Conservation (phyloP, 2,113 vertebrate genomes). For the Vidua chalybeata region DNA sequence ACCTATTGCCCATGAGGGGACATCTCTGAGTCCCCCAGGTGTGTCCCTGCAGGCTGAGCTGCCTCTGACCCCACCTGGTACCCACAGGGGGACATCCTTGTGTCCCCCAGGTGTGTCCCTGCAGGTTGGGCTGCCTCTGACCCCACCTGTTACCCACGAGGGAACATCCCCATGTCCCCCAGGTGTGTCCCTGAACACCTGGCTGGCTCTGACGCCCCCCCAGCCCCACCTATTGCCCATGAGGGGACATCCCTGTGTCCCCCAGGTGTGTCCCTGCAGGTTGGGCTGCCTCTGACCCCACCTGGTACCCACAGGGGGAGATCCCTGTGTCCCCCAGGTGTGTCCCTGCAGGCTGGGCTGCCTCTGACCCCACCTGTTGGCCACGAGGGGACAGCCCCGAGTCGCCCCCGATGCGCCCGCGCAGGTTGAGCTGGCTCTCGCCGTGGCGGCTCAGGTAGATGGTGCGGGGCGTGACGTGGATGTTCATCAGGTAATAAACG, state of each 20-base stretch:
- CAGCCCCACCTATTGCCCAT: too few species aligned
- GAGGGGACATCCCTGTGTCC: too few species aligned
- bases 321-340: background rate
- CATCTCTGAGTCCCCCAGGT: slow-evolving; percentile 76
- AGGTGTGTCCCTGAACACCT: too few species aligned
- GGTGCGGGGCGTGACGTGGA: slow-evolving; percentile 86
- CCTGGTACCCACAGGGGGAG: rapidly evolving
- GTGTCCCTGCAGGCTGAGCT: slow-evolving; percentile 83
- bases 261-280: slow-evolving; percentile 70
- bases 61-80: slow-evolving; percentile 69
- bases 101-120: background rate
- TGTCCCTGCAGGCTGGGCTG: rapidly evolving
- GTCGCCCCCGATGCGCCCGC: slow-evolving; percentile 83
- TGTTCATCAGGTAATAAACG: slow-evolving; percentile 95
- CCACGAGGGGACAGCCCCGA: slow-evolving; percentile 79
- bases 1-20: slow-evolving; percentile 79
- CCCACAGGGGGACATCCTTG: rapidly evolving
- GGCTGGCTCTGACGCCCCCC: too few species aligned
- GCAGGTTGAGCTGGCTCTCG: slow-evolving; percentile 89
- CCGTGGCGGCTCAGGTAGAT: slow-evolving; percentile 92
- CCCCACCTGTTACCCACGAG: too few species aligned
- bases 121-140: too few species aligned
- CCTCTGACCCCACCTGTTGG: slow-evolving; percentile 64
- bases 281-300: slow-evolving; percentile 81
- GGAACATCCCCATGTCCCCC: too few species aligned